phyloP scores from a whole-genome alignment of 2,113 vertebrate species.

The Talpa occidentalis region DNA sequence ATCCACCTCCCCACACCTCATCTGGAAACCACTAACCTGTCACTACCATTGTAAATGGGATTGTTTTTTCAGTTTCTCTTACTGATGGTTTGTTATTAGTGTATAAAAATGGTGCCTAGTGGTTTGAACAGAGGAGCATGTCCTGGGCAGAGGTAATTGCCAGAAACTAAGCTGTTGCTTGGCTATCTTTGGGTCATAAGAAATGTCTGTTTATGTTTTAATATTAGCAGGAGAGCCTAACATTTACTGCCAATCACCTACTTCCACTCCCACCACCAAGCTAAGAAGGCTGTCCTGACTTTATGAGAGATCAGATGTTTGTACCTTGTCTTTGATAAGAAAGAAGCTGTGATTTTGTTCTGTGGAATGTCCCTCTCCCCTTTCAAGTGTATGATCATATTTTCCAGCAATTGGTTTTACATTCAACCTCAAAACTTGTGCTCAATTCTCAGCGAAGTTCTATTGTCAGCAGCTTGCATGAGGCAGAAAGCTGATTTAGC shows the following conservation, averaged over 20 bases:
- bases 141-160: not conserved
- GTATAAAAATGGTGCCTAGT: not conserved
- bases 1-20: not conserved
- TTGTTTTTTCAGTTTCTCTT: not conserved
- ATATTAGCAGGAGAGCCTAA: not conserved
- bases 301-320: conserved; percentile 33
- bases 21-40: not conserved
- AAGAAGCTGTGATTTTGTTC: conserved; percentile 54
- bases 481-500: conserved; percentile 74
- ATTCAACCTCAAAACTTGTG: conserved; percentile 62
- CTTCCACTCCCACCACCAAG: rapidly evolving
- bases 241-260: not conserved
- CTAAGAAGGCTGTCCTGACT: not conserved
- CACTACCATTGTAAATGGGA: not conserved
- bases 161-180: not conserved
- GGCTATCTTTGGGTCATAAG: not conserved
- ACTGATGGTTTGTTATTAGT: not conserved
- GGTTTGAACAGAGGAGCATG: not conserved
- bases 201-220: not conserved
- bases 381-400: conserved; percentile 49
- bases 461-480: conserved; percentile 47
- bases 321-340: conserved; percentile 1
- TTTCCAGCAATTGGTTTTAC: conserved; percentile 64
- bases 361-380: not conserved
- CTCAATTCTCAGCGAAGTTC: conserved; percentile 65